Conservation (phyloP, 2,113 vertebrate genomes). For the Mustela lutreola region DNA sequence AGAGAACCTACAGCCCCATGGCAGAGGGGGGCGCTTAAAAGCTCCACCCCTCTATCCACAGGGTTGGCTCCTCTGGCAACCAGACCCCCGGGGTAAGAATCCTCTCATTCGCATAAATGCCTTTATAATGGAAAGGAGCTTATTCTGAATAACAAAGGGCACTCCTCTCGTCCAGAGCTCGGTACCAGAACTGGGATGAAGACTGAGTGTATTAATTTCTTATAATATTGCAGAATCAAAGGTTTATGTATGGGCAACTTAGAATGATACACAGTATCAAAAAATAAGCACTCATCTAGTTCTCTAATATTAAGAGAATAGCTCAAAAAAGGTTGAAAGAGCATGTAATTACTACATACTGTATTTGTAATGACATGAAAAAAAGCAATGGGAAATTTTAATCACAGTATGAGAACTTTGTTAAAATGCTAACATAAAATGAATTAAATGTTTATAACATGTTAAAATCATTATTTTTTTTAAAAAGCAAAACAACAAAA, state of each 20-base stretch:
- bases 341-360: not conserved
- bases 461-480: not conserved
- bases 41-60: not conserved
- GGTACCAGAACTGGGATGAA: not conserved
- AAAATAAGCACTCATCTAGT: not conserved
- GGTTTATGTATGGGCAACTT: not conserved
- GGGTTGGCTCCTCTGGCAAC: not conserved
- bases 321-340: not conserved
- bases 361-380: not conserved
- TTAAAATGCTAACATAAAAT: not conserved
- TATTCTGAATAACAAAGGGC: not conserved
- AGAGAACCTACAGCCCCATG: not conserved
- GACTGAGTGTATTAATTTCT: not conserved
- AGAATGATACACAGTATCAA: not conserved
- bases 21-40: not conserved
- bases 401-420: not conserved
- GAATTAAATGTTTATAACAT: not conserved
- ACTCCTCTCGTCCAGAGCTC: not conserved
- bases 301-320: conserved; percentile 14
- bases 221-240: not conserved
- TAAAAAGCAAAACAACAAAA: conserved; percentile 22
- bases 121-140: not conserved
- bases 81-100: not conserved
- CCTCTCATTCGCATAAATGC: not conserved
- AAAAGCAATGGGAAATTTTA: conserved; percentile 14